Percentiles rank a stretch among this genome's conserved stretches.
These are phyloP conservation scores for Eilema griseolum DNA, from an alignment of 2,888 invertebrate genomes.

Conservation along the genomic window DNA sequence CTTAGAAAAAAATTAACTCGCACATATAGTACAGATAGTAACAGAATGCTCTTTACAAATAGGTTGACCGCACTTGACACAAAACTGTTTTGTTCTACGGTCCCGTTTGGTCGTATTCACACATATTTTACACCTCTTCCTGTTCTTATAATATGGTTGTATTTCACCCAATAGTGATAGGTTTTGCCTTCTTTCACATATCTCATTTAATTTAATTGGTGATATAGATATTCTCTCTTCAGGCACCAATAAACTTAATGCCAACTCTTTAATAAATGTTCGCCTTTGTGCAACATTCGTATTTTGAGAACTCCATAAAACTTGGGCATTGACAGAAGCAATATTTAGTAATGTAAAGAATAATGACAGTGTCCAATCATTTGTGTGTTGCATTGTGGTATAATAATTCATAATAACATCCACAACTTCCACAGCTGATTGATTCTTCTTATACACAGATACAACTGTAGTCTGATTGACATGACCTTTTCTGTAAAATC, in stretches of 20 bases:
- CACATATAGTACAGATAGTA: conserved; percentile 69
- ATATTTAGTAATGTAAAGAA: conserved; percentile 79
- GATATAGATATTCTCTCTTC: conserved; percentile 49
- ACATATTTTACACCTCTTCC: conserved; percentile 72
- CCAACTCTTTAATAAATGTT: conserved; percentile 73
- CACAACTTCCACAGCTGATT: conserved; percentile 73
- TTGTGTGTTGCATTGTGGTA: conserved; percentile 78
- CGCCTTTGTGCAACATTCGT: conserved; percentile 63
- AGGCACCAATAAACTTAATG: conserved; percentile 65
- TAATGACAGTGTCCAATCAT: conserved; percentile 77
- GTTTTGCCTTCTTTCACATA: conserved; percentile 35
- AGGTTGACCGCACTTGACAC: conserved; percentile 71
- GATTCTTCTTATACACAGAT: conserved; percentile 74
- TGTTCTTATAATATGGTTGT: conserved; percentile 55
- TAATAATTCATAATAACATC: conserved; percentile 81
- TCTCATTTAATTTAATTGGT: conserved; percentile 38
- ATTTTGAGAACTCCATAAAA: conserved; percentile 73
- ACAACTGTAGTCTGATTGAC: conserved; percentile 65
- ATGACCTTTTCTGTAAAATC: conserved; percentile 70
- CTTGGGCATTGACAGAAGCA: conserved; percentile 79
- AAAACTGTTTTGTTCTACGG: conserved; percentile 71
- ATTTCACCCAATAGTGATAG: conserved; percentile 25
- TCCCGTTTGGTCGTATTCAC: conserved; percentile 66
- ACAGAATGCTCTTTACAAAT: conserved; percentile 78
- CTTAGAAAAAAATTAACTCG: conserved; percentile 23